These are phyloP conservation scores for Danio albolineatus DNA, from an alignment of 2,797 vertebrate genomes.

Conservation along the genomic window DNA sequence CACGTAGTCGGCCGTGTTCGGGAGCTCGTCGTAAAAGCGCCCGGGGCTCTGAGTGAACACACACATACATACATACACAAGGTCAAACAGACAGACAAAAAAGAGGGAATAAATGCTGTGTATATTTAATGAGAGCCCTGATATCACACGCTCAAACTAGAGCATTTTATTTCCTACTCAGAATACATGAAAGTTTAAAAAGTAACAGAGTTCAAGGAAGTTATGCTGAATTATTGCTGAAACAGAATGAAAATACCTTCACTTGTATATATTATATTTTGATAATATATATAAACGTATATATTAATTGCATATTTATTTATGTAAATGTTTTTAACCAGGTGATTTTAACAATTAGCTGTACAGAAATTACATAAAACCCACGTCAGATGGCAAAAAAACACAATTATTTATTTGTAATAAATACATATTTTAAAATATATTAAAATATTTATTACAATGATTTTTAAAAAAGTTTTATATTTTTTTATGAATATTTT, in stretches of 20 bases:
- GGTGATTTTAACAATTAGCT: no score
- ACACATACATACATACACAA: constrained; percentile 22
- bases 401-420: no score
- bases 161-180: not conserved
- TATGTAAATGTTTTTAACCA: no score
- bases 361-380: no score
- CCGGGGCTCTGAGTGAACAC: constrained; percentile 78
- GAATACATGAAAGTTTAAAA: constrained; percentile 28
- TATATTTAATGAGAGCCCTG: constrained; percentile 3
- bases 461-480: no score
- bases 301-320: no score
- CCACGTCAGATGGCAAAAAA: no score
- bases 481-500: no score
- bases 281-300: no score
- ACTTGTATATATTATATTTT: no score
- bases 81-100: constrained; percentile 25
- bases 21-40: constrained; percentile 83
- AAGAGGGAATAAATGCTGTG: not conserved
- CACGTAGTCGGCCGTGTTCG: constrained; percentile 86
- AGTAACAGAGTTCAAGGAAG: constrained; percentile 14
- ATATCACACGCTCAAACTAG: not conserved
- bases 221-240: not conserved
- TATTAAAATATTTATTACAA: no score
- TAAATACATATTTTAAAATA: no score
- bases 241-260: not conserved